Percentiles rank a stretch among this genome's conserved stretches.
These are phyloP conservation scores for Strigops habroptila DNA, from an alignment of 2,113 vertebrate genomes.

Conservation along the genomic window DNA sequence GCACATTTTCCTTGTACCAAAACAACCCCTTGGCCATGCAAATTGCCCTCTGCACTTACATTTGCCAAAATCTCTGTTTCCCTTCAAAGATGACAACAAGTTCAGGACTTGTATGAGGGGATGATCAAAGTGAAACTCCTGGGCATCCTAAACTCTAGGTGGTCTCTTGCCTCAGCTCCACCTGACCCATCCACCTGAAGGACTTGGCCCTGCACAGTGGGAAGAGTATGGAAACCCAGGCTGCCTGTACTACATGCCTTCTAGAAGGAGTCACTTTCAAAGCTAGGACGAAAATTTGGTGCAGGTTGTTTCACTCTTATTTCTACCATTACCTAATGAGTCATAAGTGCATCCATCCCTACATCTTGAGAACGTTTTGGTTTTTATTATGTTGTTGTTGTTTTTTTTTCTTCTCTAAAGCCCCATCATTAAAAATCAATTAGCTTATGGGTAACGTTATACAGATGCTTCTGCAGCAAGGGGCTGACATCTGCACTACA, in stretches of 20 bases:
- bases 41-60: not conserved
- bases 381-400: not conserved
- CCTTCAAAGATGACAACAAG: not conserved
- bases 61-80: not conserved
- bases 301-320: not conserved
- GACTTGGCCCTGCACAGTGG: not conserved
- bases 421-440: slow-evolving; percentile 38
- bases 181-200: not conserved
- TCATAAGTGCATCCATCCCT: slow-evolving; percentile 21
- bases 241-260: not conserved
- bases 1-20: not conserved
- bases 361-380: not conserved
- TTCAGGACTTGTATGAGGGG: not conserved
- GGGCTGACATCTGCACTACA: slow-evolving; percentile 1
- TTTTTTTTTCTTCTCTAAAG: not conserved
- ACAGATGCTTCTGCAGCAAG: slow-evolving; percentile 20
- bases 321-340: slow-evolving; percentile 7
- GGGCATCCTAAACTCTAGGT: too few relatives aligned
- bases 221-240: not conserved
- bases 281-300: not conserved
- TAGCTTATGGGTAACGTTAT: slow-evolving; percentile 7
- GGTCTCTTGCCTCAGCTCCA: not conserved
- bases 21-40: not conserved
- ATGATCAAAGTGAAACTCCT: not conserved
- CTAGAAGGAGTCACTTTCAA: not conserved